Evolutionary conservation across 2,888 invertebrate genomes (phyloP), one percentile per base, ranked within the genome.

Genomic region (Lasioglossum malachurum): DNA sequence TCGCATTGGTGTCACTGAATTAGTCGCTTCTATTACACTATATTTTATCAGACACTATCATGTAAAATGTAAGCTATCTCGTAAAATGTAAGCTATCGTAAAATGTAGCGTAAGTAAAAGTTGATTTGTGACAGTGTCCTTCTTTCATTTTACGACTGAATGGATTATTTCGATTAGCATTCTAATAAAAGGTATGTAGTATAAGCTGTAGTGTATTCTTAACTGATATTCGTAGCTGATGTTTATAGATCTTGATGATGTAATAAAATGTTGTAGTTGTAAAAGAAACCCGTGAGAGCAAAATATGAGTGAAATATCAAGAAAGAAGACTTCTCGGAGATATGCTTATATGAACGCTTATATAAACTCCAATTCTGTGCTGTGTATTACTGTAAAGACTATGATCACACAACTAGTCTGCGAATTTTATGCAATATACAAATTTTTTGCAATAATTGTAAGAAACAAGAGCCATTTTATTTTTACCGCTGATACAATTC

Each of bases 221-320:
- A 64, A 19, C 27, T 16, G 31, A 31, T 64, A 31, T 64, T 23
- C 0, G 14, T 27, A 7, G 23, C 44, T 27, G 44, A 14, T 53
- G 14, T 72, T 72, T 57, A 41, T 49, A 73, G 31, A 64, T 23
- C 27, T 76, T 41, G 60, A 64, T 46, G 64, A 64, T 23, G 64
- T 23, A 76, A 76, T 44, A 64, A 76, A 38, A 64, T 64, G 27
- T 60, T 60, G 31, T 41, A 41, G 41, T 19, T 57, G 19, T 57
- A 38, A 41, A 27, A 41, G 57, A 60, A 41, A 41, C 57, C 16
- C 8, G 16, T 4, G 19, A n/a, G 23, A 16, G 57, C 38, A 16
- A n/a, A 75, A 16, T 41, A 27, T 60, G 12, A 16, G 10, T 38
- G 27, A 38, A 41, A 75, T 41, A 38, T 57, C 53, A 53, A 12